A percentile compares a stretch with the other conserved stretches of the same genome.
Evolutionary conservation across 2,113 vertebrate genomes (phyloP).

Genomic region (Scatophagus argus): DNA sequence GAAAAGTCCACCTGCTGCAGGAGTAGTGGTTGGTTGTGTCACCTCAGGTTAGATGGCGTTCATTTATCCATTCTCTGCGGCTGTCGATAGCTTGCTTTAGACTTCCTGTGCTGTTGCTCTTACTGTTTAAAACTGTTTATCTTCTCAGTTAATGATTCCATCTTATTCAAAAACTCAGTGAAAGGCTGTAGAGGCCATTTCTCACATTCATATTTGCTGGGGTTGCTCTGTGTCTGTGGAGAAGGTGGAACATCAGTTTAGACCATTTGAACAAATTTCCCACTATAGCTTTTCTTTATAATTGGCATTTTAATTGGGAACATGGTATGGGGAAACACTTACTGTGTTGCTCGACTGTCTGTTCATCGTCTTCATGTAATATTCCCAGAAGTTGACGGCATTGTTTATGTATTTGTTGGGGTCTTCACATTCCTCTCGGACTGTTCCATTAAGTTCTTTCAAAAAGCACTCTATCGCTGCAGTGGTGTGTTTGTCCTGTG

Average conservation of each 20-base stretch:
- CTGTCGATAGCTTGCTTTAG: neutral
- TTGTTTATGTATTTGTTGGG: rapidly evolving
- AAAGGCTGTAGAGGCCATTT: rapidly evolving
- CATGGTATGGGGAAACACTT: conserved; percentile 21
- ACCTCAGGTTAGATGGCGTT: neutral
- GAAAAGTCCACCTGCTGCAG: neutral
- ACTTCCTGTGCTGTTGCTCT: neutral
- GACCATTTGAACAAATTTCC: neutral
- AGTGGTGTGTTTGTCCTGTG: conserved; percentile 39
- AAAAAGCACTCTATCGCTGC: conserved; percentile 70
- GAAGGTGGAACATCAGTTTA: neutral
- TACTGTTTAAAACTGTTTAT: too few relatives aligned
- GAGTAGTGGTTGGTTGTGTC: neutral
- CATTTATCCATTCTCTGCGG: neutral
- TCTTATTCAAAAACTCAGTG: rapidly evolving
- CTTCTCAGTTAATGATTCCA: neutral
- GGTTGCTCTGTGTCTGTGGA: neutral
- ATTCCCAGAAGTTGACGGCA: rapidly evolving
- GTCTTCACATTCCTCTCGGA: rapidly evolving
- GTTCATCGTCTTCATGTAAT: rapidly evolving
- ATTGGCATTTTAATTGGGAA: neutral
- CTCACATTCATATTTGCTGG: conserved; percentile 35
- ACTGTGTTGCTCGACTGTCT: neutral
- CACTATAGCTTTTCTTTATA: neutral
- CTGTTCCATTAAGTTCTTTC: conserved; percentile 35